phyloP scores from a whole-genome alignment of 2,113 vertebrate genomes.

The Gobius niger region DNA sequence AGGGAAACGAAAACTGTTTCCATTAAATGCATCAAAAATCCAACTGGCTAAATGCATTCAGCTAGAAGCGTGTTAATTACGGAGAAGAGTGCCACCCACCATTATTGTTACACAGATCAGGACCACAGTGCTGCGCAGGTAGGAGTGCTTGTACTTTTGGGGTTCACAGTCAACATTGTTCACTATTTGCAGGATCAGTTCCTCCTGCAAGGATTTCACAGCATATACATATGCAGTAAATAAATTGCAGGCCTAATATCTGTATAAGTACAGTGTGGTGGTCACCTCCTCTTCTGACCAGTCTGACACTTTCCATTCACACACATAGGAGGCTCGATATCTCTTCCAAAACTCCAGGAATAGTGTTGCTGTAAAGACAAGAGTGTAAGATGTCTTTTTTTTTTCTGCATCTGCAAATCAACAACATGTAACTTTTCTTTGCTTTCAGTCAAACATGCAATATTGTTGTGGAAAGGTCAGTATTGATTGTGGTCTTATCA shows the following conservation, averaged over 20 bases:
- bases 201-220: slow-evolving; percentile 78
- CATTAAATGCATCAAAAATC: not conserved
- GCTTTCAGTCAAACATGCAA: too few relatives aligned
- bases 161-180: slow-evolving; percentile 67
- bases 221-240: too few relatives aligned
- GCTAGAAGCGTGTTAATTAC: not conserved
- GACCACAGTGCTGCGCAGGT: slow-evolving; percentile 76
- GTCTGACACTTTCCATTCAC: slow-evolving; percentile 81
- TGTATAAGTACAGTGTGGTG: not conserved
- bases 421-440: too few relatives aligned
- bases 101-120: slow-evolving; percentile 80
- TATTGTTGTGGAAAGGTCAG: too few relatives aligned
- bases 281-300: slow-evolving; percentile 93
- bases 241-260: not conserved
- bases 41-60: not conserved
- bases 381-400: not conserved
- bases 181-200: slow-evolving; percentile 84
- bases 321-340: slow-evolving; percentile 78
- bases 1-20: slow-evolving; percentile 22
- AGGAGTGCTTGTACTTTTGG: slow-evolving; percentile 81
- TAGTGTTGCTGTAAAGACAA: slow-evolving; percentile 81
- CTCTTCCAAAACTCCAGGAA: slow-evolving; percentile 97
- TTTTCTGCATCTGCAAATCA: not conserved
- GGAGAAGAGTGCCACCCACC: slow-evolving; percentile 70
- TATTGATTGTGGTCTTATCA: too few relatives aligned